Conservation (phyloP, 2,797 vertebrate genomes). For the Garrulus glandarius region DNA sequence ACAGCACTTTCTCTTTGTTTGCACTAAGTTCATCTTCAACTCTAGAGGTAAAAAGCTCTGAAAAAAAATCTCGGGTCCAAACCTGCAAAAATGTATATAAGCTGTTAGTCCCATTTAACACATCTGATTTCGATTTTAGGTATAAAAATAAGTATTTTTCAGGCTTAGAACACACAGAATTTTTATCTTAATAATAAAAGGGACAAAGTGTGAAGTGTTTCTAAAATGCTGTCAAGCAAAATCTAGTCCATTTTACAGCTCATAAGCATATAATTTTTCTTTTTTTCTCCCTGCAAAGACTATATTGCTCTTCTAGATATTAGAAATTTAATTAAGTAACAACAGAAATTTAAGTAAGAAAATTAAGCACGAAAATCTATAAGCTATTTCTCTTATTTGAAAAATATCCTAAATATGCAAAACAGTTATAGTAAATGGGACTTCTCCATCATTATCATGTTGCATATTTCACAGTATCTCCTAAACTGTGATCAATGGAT, state of each 20-base stretch:
- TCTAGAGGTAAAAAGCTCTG: neutral
- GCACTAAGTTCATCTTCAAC: neutral
- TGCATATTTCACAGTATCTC: neutral
- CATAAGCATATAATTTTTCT: neutral
- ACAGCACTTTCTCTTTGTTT: neutral
- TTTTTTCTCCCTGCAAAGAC: neutral
- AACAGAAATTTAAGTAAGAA: neutral
- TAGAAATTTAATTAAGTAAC: neutral
- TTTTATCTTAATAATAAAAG: neutral
- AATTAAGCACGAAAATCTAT: neutral
- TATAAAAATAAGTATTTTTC: neutral
- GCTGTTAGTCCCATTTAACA: neutral
- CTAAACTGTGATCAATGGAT: neutral
- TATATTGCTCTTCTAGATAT: neutral
- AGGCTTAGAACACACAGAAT: neutral
- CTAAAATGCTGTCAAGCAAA: neutral
- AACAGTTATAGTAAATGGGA: neutral
- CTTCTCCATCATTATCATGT: fast-evolving
- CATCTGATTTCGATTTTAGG: neutral
- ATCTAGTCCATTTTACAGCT: neutral
- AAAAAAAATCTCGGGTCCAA: neutral
- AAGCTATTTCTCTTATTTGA: neutral
- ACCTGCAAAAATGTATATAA: neutral
- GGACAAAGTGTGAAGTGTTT: neutral
- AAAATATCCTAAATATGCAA: neutral